Evolutionary conservation across 2,113 vertebrate genomes (phyloP).

Genomic region (Tenrec ecaudatus): DNA sequence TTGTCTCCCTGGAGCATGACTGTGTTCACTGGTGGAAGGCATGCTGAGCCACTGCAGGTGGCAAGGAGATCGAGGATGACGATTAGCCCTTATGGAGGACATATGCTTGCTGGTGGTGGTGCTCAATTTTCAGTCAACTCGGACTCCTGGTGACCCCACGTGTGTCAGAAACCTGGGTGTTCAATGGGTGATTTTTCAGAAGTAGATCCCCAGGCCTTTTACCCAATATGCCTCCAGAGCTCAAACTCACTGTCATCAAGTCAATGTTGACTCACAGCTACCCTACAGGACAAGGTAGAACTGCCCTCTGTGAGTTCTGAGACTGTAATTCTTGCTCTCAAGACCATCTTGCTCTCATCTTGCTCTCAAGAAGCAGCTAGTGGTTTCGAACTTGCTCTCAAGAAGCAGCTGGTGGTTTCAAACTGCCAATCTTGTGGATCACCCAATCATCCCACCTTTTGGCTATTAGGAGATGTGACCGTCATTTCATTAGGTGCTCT

Average conservation of each 20-base stretch:
- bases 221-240: background rate
- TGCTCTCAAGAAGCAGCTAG: too few species aligned
- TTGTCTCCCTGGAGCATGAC: background rate
- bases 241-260: too few species aligned
- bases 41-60: background rate
- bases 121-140: background rate
- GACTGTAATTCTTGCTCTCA: too few species aligned
- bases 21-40: background rate
- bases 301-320: too few species aligned
- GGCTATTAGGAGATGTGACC: background rate
- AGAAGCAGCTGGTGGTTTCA: too few species aligned
- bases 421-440: background rate
- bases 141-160: background rate
- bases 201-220: background rate
- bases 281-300: too few species aligned
- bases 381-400: too few species aligned
- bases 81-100: background rate
- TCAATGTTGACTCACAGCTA: too few species aligned
- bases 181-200: background rate
- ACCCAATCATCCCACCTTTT: background rate
- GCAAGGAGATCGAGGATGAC: background rate
- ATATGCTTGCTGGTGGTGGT: background rate
- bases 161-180: background rate
- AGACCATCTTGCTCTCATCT: too few species aligned
- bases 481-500: background rate